Conservation (phyloP, 2,113 vertebrate species). For the Hyperoodon ampullatus region DNA sequence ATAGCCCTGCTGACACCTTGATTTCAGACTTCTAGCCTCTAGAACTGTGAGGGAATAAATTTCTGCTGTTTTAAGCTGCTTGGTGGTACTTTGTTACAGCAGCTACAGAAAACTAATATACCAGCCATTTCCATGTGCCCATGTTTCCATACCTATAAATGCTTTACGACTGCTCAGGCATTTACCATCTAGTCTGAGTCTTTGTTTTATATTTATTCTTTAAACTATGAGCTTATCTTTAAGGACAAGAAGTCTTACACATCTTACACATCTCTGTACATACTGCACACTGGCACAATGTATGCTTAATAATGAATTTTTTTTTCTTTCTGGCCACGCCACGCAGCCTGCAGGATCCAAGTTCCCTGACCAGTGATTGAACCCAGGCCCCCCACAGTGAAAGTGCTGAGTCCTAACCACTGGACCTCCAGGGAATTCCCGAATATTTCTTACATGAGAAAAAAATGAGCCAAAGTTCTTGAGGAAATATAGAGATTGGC, state of each 20-base stretch:
- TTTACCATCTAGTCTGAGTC: not conserved
- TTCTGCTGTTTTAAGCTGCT: not conserved
- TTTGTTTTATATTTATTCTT: not conserved
- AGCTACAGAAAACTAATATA: not conserved
- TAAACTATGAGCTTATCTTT: slow-evolving; percentile 2
- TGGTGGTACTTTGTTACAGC: not conserved
- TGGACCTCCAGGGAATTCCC: not conserved
- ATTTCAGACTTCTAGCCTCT: not conserved
- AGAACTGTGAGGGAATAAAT: not conserved
- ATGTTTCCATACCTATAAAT: not conserved
- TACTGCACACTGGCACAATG: not conserved
- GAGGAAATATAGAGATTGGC: not conserved
- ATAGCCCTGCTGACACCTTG: not conserved
- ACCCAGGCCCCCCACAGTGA: not conserved
- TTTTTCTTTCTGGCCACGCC: not conserved
- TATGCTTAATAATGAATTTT: not conserved
- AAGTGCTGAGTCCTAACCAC: not conserved
- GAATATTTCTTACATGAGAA: not conserved
- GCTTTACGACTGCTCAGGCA: not conserved
- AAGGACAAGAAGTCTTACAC: not conserved
- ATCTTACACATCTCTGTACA: not conserved
- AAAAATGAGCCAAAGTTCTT: not conserved
- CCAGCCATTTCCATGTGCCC: not conserved
- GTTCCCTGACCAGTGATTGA: not conserved
- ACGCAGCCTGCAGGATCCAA: not conserved